A percentile compares a stretch with the other conserved stretches of the same genome.
Evolutionary conservation across 2,113 vertebrate genomes (phyloP).

Genomic region (Macaca mulatta): DNA sequence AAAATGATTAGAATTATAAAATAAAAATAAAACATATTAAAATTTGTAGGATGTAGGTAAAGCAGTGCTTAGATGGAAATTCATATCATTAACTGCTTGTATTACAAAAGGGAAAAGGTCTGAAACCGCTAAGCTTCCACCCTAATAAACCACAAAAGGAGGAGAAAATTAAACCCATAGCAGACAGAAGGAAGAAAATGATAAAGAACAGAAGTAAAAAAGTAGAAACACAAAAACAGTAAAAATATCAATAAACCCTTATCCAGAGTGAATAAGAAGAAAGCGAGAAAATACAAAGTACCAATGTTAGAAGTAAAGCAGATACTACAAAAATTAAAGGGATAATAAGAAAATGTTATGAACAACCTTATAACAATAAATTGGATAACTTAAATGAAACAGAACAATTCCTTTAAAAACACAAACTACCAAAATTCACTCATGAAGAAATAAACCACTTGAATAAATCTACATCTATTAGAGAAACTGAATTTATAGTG

Average conservation of each 20-base stretch:
- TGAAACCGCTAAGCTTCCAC: not conserved
- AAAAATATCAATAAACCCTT: not conserved
- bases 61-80: not conserved
- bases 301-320: not conserved
- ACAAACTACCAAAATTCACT: not conserved
- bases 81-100: not conserved
- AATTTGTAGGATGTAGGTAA: not conserved
- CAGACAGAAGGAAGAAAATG: not conserved
- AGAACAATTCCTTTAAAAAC: not conserved
- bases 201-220: not conserved
- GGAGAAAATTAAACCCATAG: not conserved
- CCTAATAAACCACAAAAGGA: not conserved
- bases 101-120: not conserved
- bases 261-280: not conserved
- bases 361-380: too few relatives aligned
- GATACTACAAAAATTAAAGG: not conserved
- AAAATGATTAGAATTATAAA: not conserved
- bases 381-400: not conserved
- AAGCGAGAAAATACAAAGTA: not conserved
- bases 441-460: not conserved
- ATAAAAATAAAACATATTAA: not conserved
- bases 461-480: not conserved
- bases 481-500: not conserved
- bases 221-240: not conserved
- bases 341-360: not conserved